Conservation (phyloP, 2,113 vertebrate species). For the Xenopus tropicalis region UCB_Xtro_10.0 CM004443.2:159461001-159461500, state of each 20-base stretch:
- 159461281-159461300: constrained; percentile 49
- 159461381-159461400: constrained; percentile 47
- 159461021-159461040: constrained; percentile 25
- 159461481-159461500: neutral
- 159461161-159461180: constrained; percentile 43
- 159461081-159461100: constrained; percentile 29
- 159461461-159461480: constrained; percentile 24
- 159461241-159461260: constrained; percentile 45
- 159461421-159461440: constrained; percentile 30
- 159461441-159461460: constrained; percentile 24
- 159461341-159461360: constrained; percentile 50
- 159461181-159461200: constrained; percentile 50
- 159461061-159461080: constrained; percentile 20
- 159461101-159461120: constrained; percentile 25
- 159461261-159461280: constrained; percentile 52
- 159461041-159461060: constrained; percentile 38
- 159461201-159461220: constrained; percentile 54
- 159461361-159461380: constrained; percentile 45
- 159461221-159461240: constrained; percentile 43
- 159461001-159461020: constrained; percentile 27
- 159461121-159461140: constrained; percentile 41
- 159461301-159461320: constrained; percentile 50
- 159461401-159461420: constrained; percentile 43
- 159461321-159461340: constrained; percentile 52
- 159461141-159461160: constrained; percentile 44